phyloP scores from a whole-genome alignment of 2,797 vertebrate genomes.

The Amblyopsis hoosieri region DNA sequence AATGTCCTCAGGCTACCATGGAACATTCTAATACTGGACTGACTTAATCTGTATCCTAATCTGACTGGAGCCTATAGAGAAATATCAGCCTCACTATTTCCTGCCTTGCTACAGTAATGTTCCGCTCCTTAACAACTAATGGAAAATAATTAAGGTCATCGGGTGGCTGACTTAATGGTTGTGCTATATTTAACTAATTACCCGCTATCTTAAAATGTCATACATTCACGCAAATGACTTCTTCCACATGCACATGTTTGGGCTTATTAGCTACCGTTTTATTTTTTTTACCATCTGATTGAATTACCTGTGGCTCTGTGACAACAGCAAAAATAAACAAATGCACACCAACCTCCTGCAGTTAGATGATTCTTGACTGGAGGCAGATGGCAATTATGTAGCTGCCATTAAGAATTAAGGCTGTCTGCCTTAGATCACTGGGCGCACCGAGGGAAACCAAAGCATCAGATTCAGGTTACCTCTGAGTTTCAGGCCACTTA shows the following conservation, averaged over 20 bases:
- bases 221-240: constrained; percentile 3
- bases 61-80: no score
- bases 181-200: constrained; percentile 9
- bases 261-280: constrained; percentile 26
- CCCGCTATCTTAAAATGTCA: constrained; percentile 4
- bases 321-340: neutral
- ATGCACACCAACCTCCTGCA: constrained; percentile 13
- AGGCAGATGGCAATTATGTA: constrained; percentile 60
- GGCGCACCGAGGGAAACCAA: constrained; percentile 38
- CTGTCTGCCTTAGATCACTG: constrained; percentile 38
- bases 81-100: no score
- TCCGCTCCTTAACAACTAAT: no score
- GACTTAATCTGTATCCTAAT: no score
- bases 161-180: no score
- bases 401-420: constrained; percentile 53
- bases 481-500: constrained; percentile 25
- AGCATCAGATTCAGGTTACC: constrained; percentile 22
- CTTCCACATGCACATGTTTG: constrained; percentile 7
- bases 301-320: constrained; percentile 26
- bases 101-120: no score
- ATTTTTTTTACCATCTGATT: constrained; percentile 30
- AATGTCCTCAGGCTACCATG: no score
- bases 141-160: no score
- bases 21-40: no score
- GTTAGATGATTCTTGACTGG: constrained; percentile 48